These are phyloP conservation scores for Acanthosepion lycidas DNA, from an alignment of 2,888 invertebrate species.

Conservation along the genomic window DNA sequence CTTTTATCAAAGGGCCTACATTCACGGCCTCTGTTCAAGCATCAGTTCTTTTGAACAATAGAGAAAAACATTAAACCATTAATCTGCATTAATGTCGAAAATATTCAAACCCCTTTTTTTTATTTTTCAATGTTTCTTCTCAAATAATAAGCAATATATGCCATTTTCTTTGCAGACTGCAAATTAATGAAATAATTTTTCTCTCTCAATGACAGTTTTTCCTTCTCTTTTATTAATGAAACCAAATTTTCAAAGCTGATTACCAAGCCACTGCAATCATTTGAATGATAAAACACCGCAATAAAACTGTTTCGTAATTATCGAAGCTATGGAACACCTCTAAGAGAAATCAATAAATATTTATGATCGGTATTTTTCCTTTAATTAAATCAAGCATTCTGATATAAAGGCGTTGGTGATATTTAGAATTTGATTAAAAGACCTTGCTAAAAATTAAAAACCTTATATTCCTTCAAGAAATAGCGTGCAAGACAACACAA, in stretches of 20 bases:
- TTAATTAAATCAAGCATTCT: not conserved
- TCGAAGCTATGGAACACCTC: not conserved
- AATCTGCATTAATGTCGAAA: not conserved
- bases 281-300: not conserved
- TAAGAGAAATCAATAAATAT: not conserved
- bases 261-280: not conserved
- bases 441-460: not conserved
- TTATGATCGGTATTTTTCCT: not conserved
- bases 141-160: not conserved
- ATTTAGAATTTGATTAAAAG: not conserved
- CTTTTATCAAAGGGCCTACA: no score
- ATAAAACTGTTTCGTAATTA: not conserved
- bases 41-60: not conserved
- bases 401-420: not conserved
- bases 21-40: not conserved
- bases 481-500: not conserved
- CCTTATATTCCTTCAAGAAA: not conserved
- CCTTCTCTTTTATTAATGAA: not conserved
- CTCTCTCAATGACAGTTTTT: not conserved
- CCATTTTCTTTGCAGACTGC: not conserved
- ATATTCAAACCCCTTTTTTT: not conserved
- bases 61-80: not conserved
- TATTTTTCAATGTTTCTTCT: not conserved
- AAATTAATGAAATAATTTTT: not conserved
- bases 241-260: not conserved